phyloP scores from a whole-genome alignment of 2,888 invertebrate species.

The Stomorhina lunata region DNA sequence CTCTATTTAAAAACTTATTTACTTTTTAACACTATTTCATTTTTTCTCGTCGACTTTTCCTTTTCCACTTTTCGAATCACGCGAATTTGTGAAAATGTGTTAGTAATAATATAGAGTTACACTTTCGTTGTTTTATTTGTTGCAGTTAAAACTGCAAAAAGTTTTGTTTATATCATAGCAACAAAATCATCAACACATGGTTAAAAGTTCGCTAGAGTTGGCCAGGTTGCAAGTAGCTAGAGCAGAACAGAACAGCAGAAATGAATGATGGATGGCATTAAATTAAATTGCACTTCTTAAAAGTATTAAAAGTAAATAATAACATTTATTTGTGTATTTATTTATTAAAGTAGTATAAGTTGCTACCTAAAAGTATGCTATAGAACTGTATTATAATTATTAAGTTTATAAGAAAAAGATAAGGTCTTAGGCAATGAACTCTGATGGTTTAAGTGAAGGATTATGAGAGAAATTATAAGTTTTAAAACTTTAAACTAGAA shows the following conservation, averaged over 20 bases:
- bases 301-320: constrained; percentile 34
- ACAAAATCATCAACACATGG: neutral
- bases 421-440: too few relatives aligned
- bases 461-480: too few relatives aligned
- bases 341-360: neutral
- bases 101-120: constrained; percentile 16
- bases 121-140: constrained; percentile 20
- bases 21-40: constrained; percentile 10
- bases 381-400: neutral
- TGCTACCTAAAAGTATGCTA: constrained; percentile 19
- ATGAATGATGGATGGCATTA: constrained; percentile 39
- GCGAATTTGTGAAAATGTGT: constrained; percentile 45
- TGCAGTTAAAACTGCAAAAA: constrained; percentile 9
- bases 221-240: neutral
- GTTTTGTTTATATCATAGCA: constrained; percentile 8
- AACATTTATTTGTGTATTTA: neutral
- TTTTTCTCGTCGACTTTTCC: too few relatives aligned
- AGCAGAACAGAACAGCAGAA: neutral
- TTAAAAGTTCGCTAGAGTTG: constrained; percentile 14
- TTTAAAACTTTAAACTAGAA: too few relatives aligned
- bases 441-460: too few relatives aligned
- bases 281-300: constrained; percentile 10
- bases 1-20: neutral
- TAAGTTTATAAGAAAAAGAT: neutral
- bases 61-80: too few relatives aligned